Evolutionary conservation across 2,888 invertebrate species (phyloP), one percentile per base, ranked within the genome.

Genomic region (Incurvaria masculella): DNA sequence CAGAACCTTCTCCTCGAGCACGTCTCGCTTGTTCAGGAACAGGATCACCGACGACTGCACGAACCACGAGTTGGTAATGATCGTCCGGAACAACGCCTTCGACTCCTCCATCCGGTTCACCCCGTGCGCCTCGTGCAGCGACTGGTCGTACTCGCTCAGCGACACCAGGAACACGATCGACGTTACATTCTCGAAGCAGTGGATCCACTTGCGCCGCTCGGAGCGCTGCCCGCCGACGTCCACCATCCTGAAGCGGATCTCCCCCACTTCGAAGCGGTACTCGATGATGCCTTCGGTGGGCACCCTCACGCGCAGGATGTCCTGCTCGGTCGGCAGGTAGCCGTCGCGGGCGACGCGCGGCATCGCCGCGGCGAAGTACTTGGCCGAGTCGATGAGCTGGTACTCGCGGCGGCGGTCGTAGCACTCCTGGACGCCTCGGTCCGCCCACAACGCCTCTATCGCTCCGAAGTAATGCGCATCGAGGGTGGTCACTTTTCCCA

Each of bases 101-200:
- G 94, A 94, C 82, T 96, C 96, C 76, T 96, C 95, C 96, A 97
- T 97, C 76, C 96, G 94, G 81, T 97, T 96, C 94, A 91, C 95
- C 79, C 94, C 96, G 82, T 96, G 94, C 58, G 94, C 94, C 82
- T 96, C 95, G 71, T 95, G 94, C 64, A 96, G 84, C 78, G 94
- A 89, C 85, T 89, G 89, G 84, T 90, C 89, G 69, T 90, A 90
- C 84, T 90, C 89, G 80, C 94, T 94, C 80, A 96, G 85, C 72
- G 95, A 95, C 78, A 95, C 95, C 82, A 96, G 85, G 82, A 96
- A 96, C 83, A 96, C 96, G 75, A 95, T 96, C 73, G 94, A 94
- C 74, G 95, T 96, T 64, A 96, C 95, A 80, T 95, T 95, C 81
- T 96, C 96, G 79, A 96, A 96, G 84, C 95, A 96, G 79, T 94